Conservation (phyloP, 2,888 invertebrate species). For the Trichogramma dendrolimi region DNA sequence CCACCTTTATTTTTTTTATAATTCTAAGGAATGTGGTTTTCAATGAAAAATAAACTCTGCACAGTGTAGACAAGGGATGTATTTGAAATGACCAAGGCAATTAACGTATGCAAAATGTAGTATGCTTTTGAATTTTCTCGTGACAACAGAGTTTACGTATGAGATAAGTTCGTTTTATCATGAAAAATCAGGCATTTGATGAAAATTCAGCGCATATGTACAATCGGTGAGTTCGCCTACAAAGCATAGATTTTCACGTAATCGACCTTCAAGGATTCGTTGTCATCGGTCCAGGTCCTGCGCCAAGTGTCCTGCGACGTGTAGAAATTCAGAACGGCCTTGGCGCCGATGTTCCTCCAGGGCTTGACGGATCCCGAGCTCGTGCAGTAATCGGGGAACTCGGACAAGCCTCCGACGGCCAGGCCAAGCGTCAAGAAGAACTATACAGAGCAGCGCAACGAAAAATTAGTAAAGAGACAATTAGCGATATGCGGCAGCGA, state of each 20-base stretch:
- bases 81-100: no score
- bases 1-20: no score
- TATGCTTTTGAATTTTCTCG: no score
- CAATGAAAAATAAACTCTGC: no score
- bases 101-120: no score
- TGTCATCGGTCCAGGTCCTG: constrained; percentile 53
- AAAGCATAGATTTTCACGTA: constrained; percentile 61
- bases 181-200: no score
- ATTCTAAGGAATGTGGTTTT: no score
- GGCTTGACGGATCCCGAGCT: constrained; percentile 61
- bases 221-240: constrained; percentile 32
- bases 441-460: constrained; percentile 52
- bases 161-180: no score
- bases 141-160: no score
- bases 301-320: constrained; percentile 50
- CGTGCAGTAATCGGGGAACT: constrained; percentile 62
- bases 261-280: constrained; percentile 58
- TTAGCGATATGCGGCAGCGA: not conserved
- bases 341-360: constrained; percentile 69
- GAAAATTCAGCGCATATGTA: no score
- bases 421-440: constrained; percentile 74
- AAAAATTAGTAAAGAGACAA: not conserved
- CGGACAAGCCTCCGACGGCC: constrained; percentile 70
- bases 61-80: no score
- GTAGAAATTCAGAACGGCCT: constrained; percentile 54